Evolutionary conservation across 1,140 invertebrate genomes (phyloP).

Genomic region (Harlomillsia oculata): DNA sequence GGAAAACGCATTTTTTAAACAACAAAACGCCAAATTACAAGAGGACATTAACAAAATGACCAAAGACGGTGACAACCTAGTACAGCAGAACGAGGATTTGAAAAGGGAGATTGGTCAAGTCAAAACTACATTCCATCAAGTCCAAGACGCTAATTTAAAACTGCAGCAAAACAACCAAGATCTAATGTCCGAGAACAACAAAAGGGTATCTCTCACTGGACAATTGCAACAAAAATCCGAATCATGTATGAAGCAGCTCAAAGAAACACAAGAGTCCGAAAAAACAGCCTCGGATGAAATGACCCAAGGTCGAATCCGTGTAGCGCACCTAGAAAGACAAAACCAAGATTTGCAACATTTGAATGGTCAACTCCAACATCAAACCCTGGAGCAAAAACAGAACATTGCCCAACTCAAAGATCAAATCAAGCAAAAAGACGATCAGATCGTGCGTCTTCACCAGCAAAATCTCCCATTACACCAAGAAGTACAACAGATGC

Average conservation of each 20-base stretch:
- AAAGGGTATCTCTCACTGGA: too few species aligned
- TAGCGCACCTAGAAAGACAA: not conserved
- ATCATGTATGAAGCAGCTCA: too few species aligned
- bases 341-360: constrained; percentile 5
- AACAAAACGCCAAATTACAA: constrained; percentile 1
- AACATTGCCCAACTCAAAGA: not conserved
- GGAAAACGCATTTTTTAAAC: not conserved
- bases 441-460: constrained; percentile 1
- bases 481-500: constrained; percentile 4
- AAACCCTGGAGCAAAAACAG: constrained; percentile 1
- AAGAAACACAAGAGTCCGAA: not conserved
- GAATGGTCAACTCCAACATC: constrained; percentile 1
- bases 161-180: not conserved
- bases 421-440: not conserved
- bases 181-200: not conserved
- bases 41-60: not conserved
- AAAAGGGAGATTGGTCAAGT: not conserved
- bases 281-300: too few species aligned
- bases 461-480: constrained; percentile 5
- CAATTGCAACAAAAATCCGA: too few species aligned
- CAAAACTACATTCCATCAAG: not conserved
- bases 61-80: not conserved
- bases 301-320: not conserved
- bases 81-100: not conserved
- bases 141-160: not conserved